Evolutionary conservation across 1,140 invertebrate species (phyloP), one percentile per base, ranked within the genome.

Genomic region (Samia ricini): DNA sequence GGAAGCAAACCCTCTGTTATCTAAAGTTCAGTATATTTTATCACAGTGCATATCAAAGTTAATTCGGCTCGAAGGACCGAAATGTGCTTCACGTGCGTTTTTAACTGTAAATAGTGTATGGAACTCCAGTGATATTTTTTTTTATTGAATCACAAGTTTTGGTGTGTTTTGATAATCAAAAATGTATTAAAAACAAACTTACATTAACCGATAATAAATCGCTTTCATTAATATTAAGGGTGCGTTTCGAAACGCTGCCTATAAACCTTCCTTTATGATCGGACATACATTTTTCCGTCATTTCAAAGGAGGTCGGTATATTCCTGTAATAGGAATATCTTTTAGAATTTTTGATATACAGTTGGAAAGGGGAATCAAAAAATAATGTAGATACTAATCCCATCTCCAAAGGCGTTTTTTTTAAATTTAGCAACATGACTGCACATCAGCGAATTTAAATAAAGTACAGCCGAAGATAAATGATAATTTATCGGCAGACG

Each of bases 231-330:
- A 42, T 42, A 42, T 42, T 42, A 12, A 15, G n/a, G n/a, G 1
- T 42, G 3, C 33, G 4, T 12, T 42, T 42, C 10, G 12, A 42
- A 5, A 65, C 62, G 18, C 60, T 71, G 1, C 75, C 65, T 3
- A 75, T 29, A 29, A 64, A 85, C 15, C 77, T 55, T 0, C 83
- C 83, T 29, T 82, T 85, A 10, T 60, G 18, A 33, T 85, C 81
- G 0, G 66, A 68, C 6, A 69, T 63, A 22, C 59, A 77, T 55
- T 69, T 80, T 22, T 79, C 77, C 15, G 52, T 36, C 12, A 50
- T 23, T 0, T 67, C 51, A 3, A 56, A 24, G 0, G 50, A 21
- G 7, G 61, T 24, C 5, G 63, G 60, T 2, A 64, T 26, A 22
- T 74, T 79, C 12, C 77, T 76, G 56, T 15, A 68, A 69, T 22